Evolutionary conservation across 2,113 vertebrate species (phyloP), one percentile per base, ranked within the genome.

Genomic region (Hydrolagus affinis): DNA sequence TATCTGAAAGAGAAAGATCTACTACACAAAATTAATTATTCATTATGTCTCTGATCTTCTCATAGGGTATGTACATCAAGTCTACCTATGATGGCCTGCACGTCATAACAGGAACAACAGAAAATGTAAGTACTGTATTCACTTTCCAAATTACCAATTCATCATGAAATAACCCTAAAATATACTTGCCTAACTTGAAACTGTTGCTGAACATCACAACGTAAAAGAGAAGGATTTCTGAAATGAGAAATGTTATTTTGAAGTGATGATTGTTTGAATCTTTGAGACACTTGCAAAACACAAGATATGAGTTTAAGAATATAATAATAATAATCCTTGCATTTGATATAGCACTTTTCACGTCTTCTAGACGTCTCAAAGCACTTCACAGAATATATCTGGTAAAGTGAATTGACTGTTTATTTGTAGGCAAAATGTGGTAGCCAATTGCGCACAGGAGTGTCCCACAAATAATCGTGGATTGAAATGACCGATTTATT

Each of bases 51-150:
- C 74, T 76, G 15, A 21, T 89, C 4, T 86, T 87, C 57, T 77
- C 87, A 70, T 72, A 94, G 94, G 93, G 93, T 70, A 94, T 95
- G 93, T 95, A 95, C 88, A 95, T 95, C 86, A 95, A 94, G 87
- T 94, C 93, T 85, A 94, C 93, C 0, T 95, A 94, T n/a, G 93
- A 95, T 69, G 93, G 93, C 28, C 90, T 95, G 0, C 93, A 94
- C 85, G 93, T 93, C 78, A 94, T 95, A 87, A 94, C 94, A 57
- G 94, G 94, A 86, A 95, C 94, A 74, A 95, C 94, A 1, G 94
- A 95, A 91, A 95, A 95, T 15, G 94, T 95, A 89, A 92, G 94
- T 88, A 17, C n/a, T 30, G 30, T 30, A n/a, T 4, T n/a, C 9
- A 66, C 8, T 25, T 4, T 32, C 8, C 19, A 28, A 64, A 83